These are phyloP conservation scores for Pangasianodon hypophthalmus DNA, from an alignment of 2,113 vertebrate genomes.

Conservation along the genomic window DNA sequence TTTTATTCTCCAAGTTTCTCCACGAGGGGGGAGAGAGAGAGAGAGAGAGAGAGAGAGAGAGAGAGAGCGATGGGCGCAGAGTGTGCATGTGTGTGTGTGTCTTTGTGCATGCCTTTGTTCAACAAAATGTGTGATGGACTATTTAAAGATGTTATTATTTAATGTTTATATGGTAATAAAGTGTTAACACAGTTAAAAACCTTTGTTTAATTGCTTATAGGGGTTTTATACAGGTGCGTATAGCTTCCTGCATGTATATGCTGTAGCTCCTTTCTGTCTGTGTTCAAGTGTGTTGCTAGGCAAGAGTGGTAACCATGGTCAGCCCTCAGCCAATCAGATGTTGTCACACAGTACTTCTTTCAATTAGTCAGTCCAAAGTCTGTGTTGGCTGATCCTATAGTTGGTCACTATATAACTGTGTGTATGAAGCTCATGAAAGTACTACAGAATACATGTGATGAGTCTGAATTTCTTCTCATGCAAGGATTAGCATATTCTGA, in stretches of 20 bases:
- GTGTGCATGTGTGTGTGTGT: background rate
- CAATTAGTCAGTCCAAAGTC: background rate
- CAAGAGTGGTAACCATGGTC: slow-evolving; percentile 40
- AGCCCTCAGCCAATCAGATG: slow-evolving; percentile 32
- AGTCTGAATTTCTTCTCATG: too few relatives aligned
- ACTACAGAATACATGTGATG: background rate
- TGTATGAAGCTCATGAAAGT: background rate
- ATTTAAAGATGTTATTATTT: background rate
- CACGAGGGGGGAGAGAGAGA: background rate
- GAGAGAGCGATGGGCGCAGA: background rate
- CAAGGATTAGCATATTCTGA: background rate
- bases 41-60: background rate
- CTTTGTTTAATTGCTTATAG: background rate
- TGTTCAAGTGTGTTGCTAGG: slow-evolving; percentile 46
- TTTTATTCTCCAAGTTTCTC: slow-evolving; percentile 19
- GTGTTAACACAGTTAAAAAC: background rate
- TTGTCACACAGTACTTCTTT: slow-evolving; percentile 24
- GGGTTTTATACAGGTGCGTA: background rate
- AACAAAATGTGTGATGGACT: background rate
- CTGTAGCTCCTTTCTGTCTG: background rate
- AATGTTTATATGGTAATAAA: background rate
- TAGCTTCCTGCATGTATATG: background rate
- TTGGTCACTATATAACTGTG: background rate
- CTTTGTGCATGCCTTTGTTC: background rate
- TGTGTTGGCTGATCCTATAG: background rate